Evolutionary conservation across 2,888 invertebrate species (phyloP).

Genomic region (Chromoteleia sp.): DNA sequence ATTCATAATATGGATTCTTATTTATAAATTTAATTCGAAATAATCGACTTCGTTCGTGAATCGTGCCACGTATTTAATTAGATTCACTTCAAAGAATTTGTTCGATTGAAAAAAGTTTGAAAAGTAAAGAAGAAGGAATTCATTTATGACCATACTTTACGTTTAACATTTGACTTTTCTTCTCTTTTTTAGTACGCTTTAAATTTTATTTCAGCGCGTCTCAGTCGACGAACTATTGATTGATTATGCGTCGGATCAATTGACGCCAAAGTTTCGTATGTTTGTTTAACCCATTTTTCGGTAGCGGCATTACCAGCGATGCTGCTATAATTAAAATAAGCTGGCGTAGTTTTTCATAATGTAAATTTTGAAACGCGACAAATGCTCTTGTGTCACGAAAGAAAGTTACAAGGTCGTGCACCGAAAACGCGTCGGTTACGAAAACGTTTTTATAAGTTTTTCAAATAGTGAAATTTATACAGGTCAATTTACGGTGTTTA

Average conservation of each 20-base stretch:
- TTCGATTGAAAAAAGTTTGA: too few species aligned
- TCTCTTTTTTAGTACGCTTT: too few species aligned
- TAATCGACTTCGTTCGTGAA: too few species aligned
- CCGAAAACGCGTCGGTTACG: not conserved
- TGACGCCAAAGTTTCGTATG: not conserved
- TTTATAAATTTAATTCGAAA: too few species aligned
- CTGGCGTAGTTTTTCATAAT: constrained; percentile 4
- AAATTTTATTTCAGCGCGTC: too few species aligned
- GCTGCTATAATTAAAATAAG: constrained; percentile 32
- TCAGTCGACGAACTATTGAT: not conserved
- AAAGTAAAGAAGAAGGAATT: too few species aligned
- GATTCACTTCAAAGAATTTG: too few species aligned
- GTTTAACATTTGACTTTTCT: too few species aligned
- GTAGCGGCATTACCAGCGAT: not conserved
- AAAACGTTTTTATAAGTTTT: constrained; percentile 7
- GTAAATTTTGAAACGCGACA: constrained; percentile 20
- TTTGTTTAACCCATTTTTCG: constrained; percentile 12
- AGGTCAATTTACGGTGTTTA: constrained; percentile 14
- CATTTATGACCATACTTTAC: too few species aligned
- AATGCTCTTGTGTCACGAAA: constrained; percentile 20
- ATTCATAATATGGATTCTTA: too few species aligned
- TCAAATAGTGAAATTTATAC: not conserved
- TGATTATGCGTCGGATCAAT: not conserved
- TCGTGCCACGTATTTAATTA: too few species aligned
- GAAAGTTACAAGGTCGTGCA: constrained; percentile 40